Evolutionary conservation across 2,797 vertebrate species (phyloP), one percentile per base, ranked within the genome.

Genomic region (Crenuchus spilurus): DNA sequence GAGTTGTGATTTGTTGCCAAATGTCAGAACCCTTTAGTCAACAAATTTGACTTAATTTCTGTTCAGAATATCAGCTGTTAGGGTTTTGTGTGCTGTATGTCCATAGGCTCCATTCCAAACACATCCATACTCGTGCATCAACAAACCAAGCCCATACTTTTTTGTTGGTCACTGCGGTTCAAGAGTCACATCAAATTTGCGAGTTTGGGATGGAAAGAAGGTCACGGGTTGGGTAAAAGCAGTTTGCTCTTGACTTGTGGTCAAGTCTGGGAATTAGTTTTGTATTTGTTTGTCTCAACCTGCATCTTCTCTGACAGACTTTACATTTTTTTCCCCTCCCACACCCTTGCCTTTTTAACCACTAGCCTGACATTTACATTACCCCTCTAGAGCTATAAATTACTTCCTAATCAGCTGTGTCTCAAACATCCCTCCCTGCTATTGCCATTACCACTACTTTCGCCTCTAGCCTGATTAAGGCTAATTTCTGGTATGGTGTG

Each of bases 401-500:
- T 49, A 72, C 33, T 42, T 57, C 28, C 72, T 63, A 55, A 73
- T 77, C 64, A 77, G 48, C 22, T 37, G 39, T 14, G 14, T 41
- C 20, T 57, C 11, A 46, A 18, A 64, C 55, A 22, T 37, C 20
- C 46, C 28, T 54, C 66, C 39, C 55, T 58, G 55, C 48, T 46
- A 35, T 67, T 16, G 37, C 31, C n/a, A 8, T 33, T 35, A 37
- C 55, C 55, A 55, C 24, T 18, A 30, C 41, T 70, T 31, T 41
- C 41, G 49, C 39, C 30, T 24, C 52, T 49, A 33, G 6, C 48
- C 74, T 33, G 28, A 62, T 84, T 76, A 71, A 75, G 77, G 51
- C 81, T 54, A 22, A 24, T 66, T 71, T 74, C 54, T 57, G 69
- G 64, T 58, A 85, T 79, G 57, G 75, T 71, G 80, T 83, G 70